phyloP scores from a whole-genome alignment of 2,113 vertebrate species.

The Geococcyx californianus region DNA sequence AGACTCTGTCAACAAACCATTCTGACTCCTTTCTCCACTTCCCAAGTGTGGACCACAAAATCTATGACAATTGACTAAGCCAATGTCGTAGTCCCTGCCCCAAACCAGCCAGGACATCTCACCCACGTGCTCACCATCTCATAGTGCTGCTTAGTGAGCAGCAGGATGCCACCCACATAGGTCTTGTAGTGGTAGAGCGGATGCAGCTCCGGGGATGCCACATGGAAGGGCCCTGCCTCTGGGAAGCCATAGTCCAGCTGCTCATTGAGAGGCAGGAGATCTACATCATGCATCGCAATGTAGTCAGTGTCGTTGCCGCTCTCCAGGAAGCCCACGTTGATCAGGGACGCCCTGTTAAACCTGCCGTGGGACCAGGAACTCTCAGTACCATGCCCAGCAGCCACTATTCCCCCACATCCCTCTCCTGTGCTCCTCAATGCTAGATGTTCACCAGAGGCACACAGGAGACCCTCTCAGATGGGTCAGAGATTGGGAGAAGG shows the following conservation, averaged over 20 bases:
- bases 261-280: conserved; percentile 92
- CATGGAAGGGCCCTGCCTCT: conserved; percentile 89
- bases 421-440: background rate
- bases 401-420: background rate
- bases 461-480: accelerated
- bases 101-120: accelerated
- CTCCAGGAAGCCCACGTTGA: conserved; percentile 93
- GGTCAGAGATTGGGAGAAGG: background rate
- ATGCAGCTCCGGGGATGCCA: conserved; percentile 95
- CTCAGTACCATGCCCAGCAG: background rate
- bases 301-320: conserved; percentile 95
- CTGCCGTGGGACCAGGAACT: conserved; percentile 40
- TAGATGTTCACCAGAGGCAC: background rate
- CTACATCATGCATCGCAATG: conserved; percentile 97
- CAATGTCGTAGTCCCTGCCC: accelerated
- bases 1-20: background rate
- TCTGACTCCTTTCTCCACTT: background rate
- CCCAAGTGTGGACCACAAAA: background rate
- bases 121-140: conserved; percentile 77
- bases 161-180: conserved; percentile 94
- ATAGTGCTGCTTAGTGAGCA: conserved; percentile 95
- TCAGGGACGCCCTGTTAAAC: conserved; percentile 94
- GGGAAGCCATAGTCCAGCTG: conserved; percentile 94
- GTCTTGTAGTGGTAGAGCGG: conserved; percentile 97
- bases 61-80: accelerated